Evolutionary conservation across 1,140 invertebrate species (phyloP).

Genomic region (Lanistes nyassanus): DNA sequence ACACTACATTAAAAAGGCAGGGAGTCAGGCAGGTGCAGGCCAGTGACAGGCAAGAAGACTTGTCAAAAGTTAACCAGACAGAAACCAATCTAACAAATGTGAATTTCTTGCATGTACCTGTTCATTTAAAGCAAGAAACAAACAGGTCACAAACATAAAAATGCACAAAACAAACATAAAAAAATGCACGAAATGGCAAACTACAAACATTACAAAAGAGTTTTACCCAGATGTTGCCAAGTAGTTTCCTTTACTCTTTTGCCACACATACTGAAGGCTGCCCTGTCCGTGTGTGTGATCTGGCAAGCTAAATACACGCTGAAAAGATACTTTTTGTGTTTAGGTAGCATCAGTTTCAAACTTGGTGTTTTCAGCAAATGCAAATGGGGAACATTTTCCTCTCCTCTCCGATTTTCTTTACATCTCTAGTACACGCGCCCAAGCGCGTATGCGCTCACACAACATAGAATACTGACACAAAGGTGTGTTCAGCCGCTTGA

Average conservation of each 20-base stretch:
- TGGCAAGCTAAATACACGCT: constrained; percentile 77
- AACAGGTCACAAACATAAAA: too few species aligned
- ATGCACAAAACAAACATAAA: too few species aligned
- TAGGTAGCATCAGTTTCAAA: not conserved
- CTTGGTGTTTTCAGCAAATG: not conserved
- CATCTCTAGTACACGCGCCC: too few species aligned
- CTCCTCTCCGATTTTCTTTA: not conserved
- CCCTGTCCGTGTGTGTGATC: constrained; percentile 66
- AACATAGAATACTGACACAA: not conserved
- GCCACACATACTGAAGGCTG: constrained; percentile 68
- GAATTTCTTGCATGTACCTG: too few species aligned
- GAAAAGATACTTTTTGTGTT: constrained; percentile 47
- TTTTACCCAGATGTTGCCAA: constrained; percentile 69
- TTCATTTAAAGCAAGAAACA: too few species aligned
- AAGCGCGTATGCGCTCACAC: not conserved
- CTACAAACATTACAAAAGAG: too few species aligned
- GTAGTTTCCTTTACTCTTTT: constrained; percentile 69
- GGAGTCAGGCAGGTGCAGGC: too few species aligned
- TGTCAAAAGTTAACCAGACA: too few species aligned
- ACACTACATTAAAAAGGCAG: too few species aligned
- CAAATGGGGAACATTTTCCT: not conserved
- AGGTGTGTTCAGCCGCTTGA: not conserved
- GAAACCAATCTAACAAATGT: too few species aligned
- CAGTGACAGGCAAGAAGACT: not conserved
- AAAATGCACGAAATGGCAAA: not conserved